A percentile compares a stretch with the other conserved stretches of the same genome.
Evolutionary conservation across 30 jellyfish, hydroid and myxozoan species (phyloP).

Genomic region (Rhopilema esculentum): DNA sequence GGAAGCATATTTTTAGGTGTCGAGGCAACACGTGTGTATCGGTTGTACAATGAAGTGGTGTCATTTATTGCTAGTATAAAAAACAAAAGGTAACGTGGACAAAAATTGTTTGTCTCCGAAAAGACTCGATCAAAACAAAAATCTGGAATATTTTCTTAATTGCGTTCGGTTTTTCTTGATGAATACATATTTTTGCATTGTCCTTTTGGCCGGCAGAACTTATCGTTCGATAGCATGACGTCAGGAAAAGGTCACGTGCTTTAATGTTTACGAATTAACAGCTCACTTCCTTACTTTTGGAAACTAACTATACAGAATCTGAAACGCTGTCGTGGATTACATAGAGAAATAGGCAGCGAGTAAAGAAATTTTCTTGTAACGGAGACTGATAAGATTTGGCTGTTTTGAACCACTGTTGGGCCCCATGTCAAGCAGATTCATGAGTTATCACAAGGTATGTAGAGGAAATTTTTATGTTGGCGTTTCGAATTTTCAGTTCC

Average conservation of each 20-base stretch:
- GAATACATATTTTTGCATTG: neutral
- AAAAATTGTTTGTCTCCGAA: neutral
- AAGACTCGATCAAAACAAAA: neutral
- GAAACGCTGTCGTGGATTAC: too few relatives aligned
- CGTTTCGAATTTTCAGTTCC: too few relatives aligned
- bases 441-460: neutral
- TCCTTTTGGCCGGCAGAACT: neutral
- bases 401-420: neutral
- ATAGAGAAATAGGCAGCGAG: too few relatives aligned
- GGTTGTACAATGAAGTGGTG: neutral
- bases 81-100: neutral
- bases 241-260: neutral
- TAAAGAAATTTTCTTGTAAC: neutral
- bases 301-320: neutral
- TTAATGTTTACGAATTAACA: neutral
- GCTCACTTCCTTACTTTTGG: neutral
- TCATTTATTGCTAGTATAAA: neutral
- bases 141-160: neutral
- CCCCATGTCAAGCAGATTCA: neutral
- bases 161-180: neutral
- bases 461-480: neutral
- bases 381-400: neutral
- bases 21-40: neutral
- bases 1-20: neutral
- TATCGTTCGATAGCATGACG: neutral